Evolutionary conservation across 2,888 invertebrate genomes (phyloP).

Genomic region (Ophion obscuratus): DNA sequence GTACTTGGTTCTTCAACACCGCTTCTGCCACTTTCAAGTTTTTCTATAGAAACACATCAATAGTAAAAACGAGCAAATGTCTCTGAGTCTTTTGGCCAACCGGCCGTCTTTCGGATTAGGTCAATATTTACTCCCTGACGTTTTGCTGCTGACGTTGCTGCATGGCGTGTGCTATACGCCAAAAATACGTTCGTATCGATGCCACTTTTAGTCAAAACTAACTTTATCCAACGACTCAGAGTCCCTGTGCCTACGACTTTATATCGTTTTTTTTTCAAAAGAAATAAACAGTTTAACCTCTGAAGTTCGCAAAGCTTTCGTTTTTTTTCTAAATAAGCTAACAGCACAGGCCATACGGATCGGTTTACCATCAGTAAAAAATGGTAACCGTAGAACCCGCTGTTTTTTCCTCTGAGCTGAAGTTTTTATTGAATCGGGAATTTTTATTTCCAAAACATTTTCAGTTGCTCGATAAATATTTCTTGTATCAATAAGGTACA

Average conservation of each 20-base stretch:
- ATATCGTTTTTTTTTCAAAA: conserved; percentile 32
- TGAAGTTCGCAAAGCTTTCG: conserved; percentile 36
- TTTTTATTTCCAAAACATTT: conserved; percentile 45
- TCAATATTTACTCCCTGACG: conserved; percentile 42
- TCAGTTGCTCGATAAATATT: conserved; percentile 44
- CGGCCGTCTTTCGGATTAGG: background rate
- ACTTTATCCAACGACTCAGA: conserved; percentile 43
- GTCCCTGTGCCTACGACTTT: conserved; percentile 28
- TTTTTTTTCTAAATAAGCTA: conserved; percentile 37
- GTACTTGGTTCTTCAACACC: background rate
- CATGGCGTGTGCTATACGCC: conserved; percentile 43
- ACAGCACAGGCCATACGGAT: conserved; percentile 21
- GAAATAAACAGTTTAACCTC: conserved; percentile 48
- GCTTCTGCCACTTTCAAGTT: conserved; percentile 30
- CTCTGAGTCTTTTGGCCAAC: conserved; percentile 40
- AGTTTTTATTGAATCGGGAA: conserved; percentile 54
- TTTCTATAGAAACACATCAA: conserved; percentile 7
- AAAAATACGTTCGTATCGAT: conserved; percentile 30
- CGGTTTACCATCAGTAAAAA: conserved; percentile 15
- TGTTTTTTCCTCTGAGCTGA: conserved; percentile 47
- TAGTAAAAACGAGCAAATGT: conserved; percentile 48
- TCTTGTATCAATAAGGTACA: conserved; percentile 44
- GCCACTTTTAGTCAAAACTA: conserved; percentile 33
- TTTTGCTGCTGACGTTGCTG: conserved; percentile 39
- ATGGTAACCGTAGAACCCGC: conserved; percentile 39